Percentiles rank a stretch among this genome's conserved stretches.
phyloP scores from a whole-genome alignment of 2,888 invertebrate genomes.

The Cremastobaeus sp. region DNA sequence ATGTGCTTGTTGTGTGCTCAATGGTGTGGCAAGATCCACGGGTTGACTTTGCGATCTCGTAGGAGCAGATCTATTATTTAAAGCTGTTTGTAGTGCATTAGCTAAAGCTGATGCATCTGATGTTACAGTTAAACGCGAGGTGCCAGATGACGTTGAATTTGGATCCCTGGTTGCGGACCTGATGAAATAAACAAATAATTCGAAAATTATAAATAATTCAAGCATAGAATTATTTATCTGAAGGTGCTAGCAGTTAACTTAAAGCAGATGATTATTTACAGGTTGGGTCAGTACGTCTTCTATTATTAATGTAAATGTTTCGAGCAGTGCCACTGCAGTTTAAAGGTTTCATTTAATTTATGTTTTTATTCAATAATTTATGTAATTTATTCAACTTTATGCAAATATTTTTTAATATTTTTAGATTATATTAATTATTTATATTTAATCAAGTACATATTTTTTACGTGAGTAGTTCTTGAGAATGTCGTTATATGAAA shows the following conservation, averaged over 20 bases:
- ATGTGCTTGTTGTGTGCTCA: slow-evolving; percentile 64
- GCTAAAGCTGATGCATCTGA: slow-evolving; percentile 75
- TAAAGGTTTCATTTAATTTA: too few relatives aligned
- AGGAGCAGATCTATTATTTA: slow-evolving; percentile 73
- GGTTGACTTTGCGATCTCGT: slow-evolving; percentile 79
- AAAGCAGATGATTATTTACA: slow-evolving; percentile 72
- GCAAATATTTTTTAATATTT: too few relatives aligned
- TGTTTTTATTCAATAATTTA: too few relatives aligned
- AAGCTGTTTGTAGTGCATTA: slow-evolving; percentile 71
- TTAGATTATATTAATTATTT: too few relatives aligned
- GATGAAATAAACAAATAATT: slow-evolving; percentile 55
- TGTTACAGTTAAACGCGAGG: slow-evolving; percentile 73
- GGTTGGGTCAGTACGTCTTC: slow-evolving; percentile 67
- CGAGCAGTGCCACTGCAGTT: slow-evolving; percentile 66
- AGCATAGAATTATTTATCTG: too few relatives aligned
- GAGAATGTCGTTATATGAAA: too few relatives aligned
- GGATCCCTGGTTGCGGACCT: slow-evolving; percentile 74
- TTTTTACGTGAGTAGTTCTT: too few relatives aligned
- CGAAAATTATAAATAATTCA: too few relatives aligned
- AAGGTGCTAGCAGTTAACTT: slow-evolving; percentile 66
- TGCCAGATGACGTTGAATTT: slow-evolving; percentile 72
- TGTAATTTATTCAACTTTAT: too few relatives aligned
- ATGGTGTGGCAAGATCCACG: slow-evolving; percentile 76
- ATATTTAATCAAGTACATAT: too few relatives aligned
- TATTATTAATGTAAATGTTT: slow-evolving; percentile 69